Evolutionary conservation across 1,140 invertebrate genomes (phyloP), one percentile per base, ranked within the genome.

Genomic region (Campoletis sonorensis): DNA sequence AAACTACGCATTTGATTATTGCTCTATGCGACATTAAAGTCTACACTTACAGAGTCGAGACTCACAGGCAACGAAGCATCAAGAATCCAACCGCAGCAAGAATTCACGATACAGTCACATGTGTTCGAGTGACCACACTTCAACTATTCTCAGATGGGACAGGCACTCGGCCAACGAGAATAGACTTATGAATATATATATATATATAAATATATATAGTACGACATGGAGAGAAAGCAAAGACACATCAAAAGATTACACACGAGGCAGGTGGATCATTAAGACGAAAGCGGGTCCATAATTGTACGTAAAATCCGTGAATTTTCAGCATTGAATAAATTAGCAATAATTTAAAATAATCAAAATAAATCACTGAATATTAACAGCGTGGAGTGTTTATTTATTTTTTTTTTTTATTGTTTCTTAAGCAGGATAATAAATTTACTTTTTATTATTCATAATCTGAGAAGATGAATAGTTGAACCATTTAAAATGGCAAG

Each of bases 141-240:
- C 21, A 33, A 75, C 72, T 75, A 75, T 75, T 75, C 72, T 75
- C 72, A 75, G 49, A 75, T 75, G 72, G 26, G 72, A 75, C 23
- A 75, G 72, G 40, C 45, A 75, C 49, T 45, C 49, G 72, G 26
- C 21, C 72, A 75, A 54, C 40, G 49, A 11, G 30, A 37, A 33
- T 71, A 37, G 15, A 33, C 33, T 15, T 15, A 23, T n/a, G 33
- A 71, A 33, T 18, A 13, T 10, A 45, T 45, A 45, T 1, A n/a
- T n/a, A n/a, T n/a, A n/a, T n/a, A n/a, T n/a, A n/a, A n/a, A n/a
- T n/a, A n/a, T n/a, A n/a, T n/a, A n/a, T n/a, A n/a, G n/a, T n/a
- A n/a, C n/a, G n/a, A n/a, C n/a, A n/a, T n/a, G n/a, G n/a, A 37
- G 49, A 23, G 71, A 23, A 16, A 45, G 27, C 15, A 68, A 26